Conservation (phyloP, 2,113 vertebrate species). For the Mungos mungo region DNA sequence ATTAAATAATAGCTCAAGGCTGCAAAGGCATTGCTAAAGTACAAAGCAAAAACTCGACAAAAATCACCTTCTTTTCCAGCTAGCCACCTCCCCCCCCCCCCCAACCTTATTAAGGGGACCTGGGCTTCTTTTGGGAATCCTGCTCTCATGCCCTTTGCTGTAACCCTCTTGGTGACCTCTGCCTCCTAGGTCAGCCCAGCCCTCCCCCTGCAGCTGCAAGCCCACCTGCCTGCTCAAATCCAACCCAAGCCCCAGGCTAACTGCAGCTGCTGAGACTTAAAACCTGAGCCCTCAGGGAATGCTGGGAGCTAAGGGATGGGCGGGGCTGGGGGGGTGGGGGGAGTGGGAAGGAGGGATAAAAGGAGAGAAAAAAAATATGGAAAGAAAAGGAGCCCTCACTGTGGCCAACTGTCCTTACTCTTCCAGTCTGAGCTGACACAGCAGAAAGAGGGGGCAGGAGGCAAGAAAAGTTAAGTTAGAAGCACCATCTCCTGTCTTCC, state of each 20-base stretch:
- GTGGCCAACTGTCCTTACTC: slow-evolving; percentile 50
- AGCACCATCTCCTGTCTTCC: slow-evolving; percentile 50
- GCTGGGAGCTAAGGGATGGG: background rate
- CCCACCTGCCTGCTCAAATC: slow-evolving; percentile 58
- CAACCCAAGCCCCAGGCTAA: background rate
- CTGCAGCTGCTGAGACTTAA: slow-evolving; percentile 59
- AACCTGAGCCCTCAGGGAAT: background rate
- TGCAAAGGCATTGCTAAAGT: slow-evolving; percentile 8
- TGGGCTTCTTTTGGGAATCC: background rate
- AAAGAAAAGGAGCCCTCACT: slow-evolving; percentile 21
- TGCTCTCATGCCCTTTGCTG: slow-evolving; percentile 63
- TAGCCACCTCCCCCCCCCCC: background rate
- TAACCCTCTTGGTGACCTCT: slow-evolving; percentile 59
- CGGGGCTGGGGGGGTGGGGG: background rate
- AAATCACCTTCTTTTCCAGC: background rate
- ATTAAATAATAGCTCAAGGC: slow-evolving; percentile 13
- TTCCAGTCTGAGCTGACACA: slow-evolving; percentile 79
- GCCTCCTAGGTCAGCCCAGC: slow-evolving; percentile 21
- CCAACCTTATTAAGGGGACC: background rate
- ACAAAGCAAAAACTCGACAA: slow-evolving; percentile 36
- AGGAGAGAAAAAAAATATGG: background rate
- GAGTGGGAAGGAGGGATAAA: background rate
- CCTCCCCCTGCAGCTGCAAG: background rate
- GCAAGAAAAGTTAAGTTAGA: slow-evolving; percentile 76
- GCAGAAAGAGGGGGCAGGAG: slow-evolving; percentile 49